Base-by-base conservation (phyloP, 1,140 invertebrate species). In the Goniozus legneri region DNA sequence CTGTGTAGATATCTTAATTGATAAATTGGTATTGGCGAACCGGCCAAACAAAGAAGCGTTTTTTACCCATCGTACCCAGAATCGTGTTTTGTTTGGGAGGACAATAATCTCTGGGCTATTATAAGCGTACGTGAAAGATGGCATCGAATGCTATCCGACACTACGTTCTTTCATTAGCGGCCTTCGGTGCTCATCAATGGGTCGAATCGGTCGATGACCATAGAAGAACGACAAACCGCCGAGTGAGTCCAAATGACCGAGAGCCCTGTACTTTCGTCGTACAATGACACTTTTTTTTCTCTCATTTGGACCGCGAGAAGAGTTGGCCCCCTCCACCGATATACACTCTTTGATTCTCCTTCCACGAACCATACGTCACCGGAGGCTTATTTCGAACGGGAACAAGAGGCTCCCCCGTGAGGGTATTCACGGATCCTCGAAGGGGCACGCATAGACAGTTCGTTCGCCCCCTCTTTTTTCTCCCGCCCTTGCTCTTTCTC, bases 341-440 rank as follows among this genome's bases (percentile, higher is more conserved):
- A 27, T 27, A 45, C 45, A 38, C 48, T 52, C 52, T 55, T 60
- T 58, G 55, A 55, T 55, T 46, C 56, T 48, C 39, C 52, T 59
- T 58, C 57, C 47, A 55, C 52, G 56, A 60, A 60, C 52, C 48
- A 60, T 60, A 60, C 52, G 57, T 60, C 57, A 60, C 55, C 57
- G 57, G 58, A 60, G 56, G 47, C 57, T 58, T n/a, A n/a, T n/a
- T 60, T 60, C 57, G 57, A 58, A 48, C 47, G 4, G 46, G 24
- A 27, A 33, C 14, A 33, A 33, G 32, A 33, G 32, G 14, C 7
- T 10, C 4, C 8, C 4, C 6, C 32, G 6, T 8, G 8, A 4
- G 32, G 14, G 6, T 6, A 33, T 27, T 7, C 24, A 4, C 4
- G 32, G 32, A 13, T 13, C 8, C 3, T 33, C n/a, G 14, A 33